Percentiles rank a stretch among this genome's conserved stretches.
phyloP scores from a whole-genome alignment of 2,888 invertebrate genomes.

The Euplagia quadripunctaria region DNA sequence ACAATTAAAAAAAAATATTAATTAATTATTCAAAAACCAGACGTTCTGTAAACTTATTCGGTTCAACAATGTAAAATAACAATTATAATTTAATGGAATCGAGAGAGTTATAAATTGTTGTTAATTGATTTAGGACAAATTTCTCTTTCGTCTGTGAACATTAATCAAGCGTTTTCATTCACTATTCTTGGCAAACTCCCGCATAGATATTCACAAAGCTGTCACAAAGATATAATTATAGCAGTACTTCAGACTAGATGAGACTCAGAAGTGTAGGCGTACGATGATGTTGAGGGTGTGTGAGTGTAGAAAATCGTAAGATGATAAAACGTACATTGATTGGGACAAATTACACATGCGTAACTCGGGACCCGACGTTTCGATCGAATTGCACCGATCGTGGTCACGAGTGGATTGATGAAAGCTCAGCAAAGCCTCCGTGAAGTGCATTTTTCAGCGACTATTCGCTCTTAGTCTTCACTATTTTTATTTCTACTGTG shows the following conservation, averaged over 20 bases:
- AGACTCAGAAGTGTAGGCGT: background rate
- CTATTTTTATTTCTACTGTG: no score
- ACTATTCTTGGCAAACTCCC: conserved; percentile 45
- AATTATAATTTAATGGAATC: conserved; percentile 58
- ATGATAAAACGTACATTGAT: background rate
- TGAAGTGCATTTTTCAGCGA: no score
- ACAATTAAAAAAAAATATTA: no score
- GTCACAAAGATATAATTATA: conserved; percentile 32
- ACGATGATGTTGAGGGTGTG: background rate
- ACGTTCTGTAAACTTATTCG: conserved; percentile 42
- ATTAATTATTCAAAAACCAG: no score
- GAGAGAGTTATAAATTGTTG: conserved; percentile 61
- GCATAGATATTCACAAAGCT: conserved; percentile 51
- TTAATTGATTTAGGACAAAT: conserved; percentile 63
- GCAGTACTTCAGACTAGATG: conserved; percentile 1
- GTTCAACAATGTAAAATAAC: conserved; percentile 48
- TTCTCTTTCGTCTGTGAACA: conserved; percentile 55
- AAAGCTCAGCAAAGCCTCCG: no score
- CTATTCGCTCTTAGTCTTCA: no score
- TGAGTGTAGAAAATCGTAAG: background rate
- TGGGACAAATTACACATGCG: background rate
- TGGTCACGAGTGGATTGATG: no score
- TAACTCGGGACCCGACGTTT: no score
- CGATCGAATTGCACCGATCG: no score
- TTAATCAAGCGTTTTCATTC: conserved; percentile 61